These are phyloP conservation scores for Ophiodon elongatus DNA, from an alignment of 2,113 vertebrate species.

Conservation along the genomic window DNA sequence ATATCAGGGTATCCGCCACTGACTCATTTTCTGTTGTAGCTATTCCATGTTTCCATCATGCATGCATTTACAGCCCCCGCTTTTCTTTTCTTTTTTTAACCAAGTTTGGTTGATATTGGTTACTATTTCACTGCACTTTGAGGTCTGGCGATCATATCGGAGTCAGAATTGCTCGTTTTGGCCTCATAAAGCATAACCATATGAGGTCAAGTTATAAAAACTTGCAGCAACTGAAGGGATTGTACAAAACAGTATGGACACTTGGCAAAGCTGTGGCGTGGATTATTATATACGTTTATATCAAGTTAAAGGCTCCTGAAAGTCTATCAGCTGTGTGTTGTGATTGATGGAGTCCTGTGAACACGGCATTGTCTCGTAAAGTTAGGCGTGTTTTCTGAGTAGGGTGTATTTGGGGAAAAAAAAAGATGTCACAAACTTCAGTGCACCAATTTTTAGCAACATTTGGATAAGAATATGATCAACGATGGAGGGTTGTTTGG, in stretches of 20 bases:
- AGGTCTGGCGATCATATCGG: background rate
- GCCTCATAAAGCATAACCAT: background rate
- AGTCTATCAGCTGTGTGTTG: background rate
- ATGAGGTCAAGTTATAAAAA: background rate
- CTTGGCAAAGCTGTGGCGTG: slow-evolving; percentile 28
- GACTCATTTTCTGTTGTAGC: slow-evolving; percentile 17
- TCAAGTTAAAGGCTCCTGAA: slow-evolving; percentile 20
- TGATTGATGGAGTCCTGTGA: slow-evolving; percentile 22
- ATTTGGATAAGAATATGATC: background rate
- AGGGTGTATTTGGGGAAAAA: background rate
- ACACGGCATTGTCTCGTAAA: background rate
- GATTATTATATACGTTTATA: slow-evolving; percentile 44
- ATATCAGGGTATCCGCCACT: background rate
- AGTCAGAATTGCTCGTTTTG: background rate
- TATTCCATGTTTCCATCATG: slow-evolving; percentile 28
- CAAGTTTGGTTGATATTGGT: slow-evolving; percentile 8
- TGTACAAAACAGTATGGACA: background rate
- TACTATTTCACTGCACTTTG: background rate
- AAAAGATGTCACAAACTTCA: background rate
- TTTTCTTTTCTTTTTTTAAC: slow-evolving; percentile 24
- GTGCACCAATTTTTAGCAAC: background rate
- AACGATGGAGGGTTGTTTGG: background rate
- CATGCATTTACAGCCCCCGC: slow-evolving; percentile 28
- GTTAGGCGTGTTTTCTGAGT: background rate
- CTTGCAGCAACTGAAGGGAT: background rate